Evolutionary conservation across 2,888 invertebrate genomes (phyloP).

Genomic region (Liodrosophila aerea): DNA sequence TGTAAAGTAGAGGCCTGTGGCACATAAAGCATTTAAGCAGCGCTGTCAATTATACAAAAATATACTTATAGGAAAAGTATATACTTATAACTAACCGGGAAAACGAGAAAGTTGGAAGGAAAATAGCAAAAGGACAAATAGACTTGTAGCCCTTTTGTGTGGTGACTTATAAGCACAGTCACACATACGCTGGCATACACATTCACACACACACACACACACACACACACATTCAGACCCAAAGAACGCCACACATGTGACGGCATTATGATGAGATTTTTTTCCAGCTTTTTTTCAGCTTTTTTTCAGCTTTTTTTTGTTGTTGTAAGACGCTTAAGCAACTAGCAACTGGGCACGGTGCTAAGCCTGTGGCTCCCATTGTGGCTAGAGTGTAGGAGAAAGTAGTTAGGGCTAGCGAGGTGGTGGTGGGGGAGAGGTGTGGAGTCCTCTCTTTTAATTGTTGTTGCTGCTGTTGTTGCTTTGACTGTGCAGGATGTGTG

Average conservation of each 20-base stretch:
- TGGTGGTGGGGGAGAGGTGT: neutral
- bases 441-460: constrained; percentile 43
- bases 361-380: constrained; percentile 48
- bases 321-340: no score
- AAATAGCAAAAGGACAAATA: constrained; percentile 48
- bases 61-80: constrained; percentile 44
- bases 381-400: constrained; percentile 7
- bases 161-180: constrained; percentile 17
- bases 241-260: constrained; percentile 24
- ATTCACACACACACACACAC: neutral
- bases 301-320: no score
- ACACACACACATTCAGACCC: constrained; percentile 2
- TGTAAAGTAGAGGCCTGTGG: constrained; percentile 16
- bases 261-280: constrained; percentile 62
- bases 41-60: constrained; percentile 68
- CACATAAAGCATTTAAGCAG: constrained; percentile 53
- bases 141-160: constrained; percentile 56
- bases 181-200: constrained; percentile 3
- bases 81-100: constrained; percentile 35
- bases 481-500: constrained; percentile 45
- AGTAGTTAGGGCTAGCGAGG: neutral
- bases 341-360: constrained; percentile 42
- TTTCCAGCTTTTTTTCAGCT: no score
- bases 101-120: constrained; percentile 15
- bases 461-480: constrained; percentile 37